Evolutionary conservation across 1,140 invertebrate genomes (phyloP).

Genomic region (Psilanteris sp.): DNA sequence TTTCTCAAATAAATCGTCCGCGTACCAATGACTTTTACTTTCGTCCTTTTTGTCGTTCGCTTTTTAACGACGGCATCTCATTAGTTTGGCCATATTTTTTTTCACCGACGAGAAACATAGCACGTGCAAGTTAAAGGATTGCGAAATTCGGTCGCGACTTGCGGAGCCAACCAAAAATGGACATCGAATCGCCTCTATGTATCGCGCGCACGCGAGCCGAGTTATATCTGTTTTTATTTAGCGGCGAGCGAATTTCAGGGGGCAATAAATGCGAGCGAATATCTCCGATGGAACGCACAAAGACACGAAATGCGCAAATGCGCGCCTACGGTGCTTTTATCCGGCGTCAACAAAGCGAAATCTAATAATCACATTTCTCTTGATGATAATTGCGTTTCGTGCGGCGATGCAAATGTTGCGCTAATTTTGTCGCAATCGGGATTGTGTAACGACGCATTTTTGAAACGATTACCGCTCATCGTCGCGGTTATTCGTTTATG

Average conservation of each 20-base stretch:
- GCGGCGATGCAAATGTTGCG: not conserved
- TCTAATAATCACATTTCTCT: slow-evolving; percentile 18
- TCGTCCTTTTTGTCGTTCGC: too few species aligned
- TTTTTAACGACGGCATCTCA: too few species aligned
- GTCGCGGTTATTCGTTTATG: too few species aligned
- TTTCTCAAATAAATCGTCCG: too few species aligned
- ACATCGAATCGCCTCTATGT: slow-evolving; percentile 37
- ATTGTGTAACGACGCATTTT: slow-evolving; percentile 1
- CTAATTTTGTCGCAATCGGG: not conserved
- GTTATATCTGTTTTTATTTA: slow-evolving; percentile 34
- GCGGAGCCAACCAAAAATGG: slow-evolving; percentile 46
- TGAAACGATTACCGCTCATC: not conserved
- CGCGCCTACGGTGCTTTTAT: slow-evolving; percentile 7
- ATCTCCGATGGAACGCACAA: too few species aligned
- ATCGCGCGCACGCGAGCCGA: slow-evolving; percentile 21
- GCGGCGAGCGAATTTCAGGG: slow-evolving; percentile 17
- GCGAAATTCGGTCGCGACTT: slow-evolving; percentile 49
- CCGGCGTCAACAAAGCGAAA: not conserved
- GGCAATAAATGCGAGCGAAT: slow-evolving; percentile 6
- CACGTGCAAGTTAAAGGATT: slow-evolving; percentile 17
- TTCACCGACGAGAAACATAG: slow-evolving; percentile 6
- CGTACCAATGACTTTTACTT: too few species aligned
- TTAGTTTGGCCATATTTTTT: slow-evolving; percentile 2
- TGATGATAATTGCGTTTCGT: slow-evolving; percentile 2
- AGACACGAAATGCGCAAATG: slow-evolving; percentile 18